Conservation (phyloP, 2,113 vertebrate species). For the Pholis gunnellus region DNA sequence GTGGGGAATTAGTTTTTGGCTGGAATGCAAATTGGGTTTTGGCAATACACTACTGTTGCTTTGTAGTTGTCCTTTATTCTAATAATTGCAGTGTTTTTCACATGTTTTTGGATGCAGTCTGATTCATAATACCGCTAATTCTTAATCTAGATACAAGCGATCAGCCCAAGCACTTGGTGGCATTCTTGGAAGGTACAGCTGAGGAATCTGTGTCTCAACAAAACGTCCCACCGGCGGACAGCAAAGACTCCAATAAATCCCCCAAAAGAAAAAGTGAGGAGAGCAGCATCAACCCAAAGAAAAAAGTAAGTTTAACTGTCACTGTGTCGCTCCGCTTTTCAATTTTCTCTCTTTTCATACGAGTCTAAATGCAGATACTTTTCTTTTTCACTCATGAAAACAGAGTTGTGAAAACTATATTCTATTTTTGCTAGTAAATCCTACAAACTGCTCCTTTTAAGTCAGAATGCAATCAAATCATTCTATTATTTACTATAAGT, state of each 20-base stretch:
- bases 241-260: not conserved
- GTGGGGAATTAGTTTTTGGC: not conserved
- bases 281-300: conserved; percentile 55
- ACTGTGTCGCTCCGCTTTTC: accelerated
- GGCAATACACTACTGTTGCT: not conserved
- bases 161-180: conserved; percentile 40
- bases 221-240: not conserved
- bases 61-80: not conserved
- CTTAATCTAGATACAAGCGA: conserved; percentile 7
- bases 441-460: not conserved
- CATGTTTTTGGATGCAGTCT: not conserved
- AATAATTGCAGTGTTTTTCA: not conserved
- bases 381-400: not conserved
- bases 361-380: accelerated
- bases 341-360: not conserved
- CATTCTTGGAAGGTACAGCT: conserved; percentile 32
- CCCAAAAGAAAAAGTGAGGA: conserved; percentile 73
- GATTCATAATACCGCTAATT: not conserved
- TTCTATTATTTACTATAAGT: not conserved
- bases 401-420: not conserved
- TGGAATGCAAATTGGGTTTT: not conserved
- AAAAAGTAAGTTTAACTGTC: conserved; percentile 68
- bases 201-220: conserved; percentile 32
- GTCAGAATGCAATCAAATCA: not conserved
- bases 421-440: not conserved